Evolutionary conservation across 1,140 invertebrate genomes (phyloP).

Genomic region (Galendromus occidentalis): DNA sequence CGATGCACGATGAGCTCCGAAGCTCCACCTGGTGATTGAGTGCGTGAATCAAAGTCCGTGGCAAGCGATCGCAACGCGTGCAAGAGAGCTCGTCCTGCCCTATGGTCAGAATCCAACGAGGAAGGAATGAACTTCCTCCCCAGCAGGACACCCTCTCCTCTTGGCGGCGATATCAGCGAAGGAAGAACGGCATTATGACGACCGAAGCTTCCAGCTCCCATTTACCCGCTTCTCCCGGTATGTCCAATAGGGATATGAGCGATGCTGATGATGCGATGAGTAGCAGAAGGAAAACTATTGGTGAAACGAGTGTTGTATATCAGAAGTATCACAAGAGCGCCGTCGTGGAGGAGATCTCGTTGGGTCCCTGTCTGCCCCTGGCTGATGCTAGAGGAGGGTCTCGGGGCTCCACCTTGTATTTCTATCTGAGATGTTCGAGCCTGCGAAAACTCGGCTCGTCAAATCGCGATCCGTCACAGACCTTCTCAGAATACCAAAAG

Average conservation of each 20-base stretch:
- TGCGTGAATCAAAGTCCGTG: too few relatives aligned
- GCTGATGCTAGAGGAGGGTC: background rate
- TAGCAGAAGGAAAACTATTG: background rate
- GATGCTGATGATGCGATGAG: background rate
- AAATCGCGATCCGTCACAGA: background rate
- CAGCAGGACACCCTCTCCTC: too few relatives aligned
- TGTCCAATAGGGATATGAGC: background rate
- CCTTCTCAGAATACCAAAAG: background rate
- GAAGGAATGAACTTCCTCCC: too few relatives aligned
- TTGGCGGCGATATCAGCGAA: too few relatives aligned
- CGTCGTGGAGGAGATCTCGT: background rate
- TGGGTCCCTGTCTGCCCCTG: background rate
- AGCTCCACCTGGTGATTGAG: too few relatives aligned
- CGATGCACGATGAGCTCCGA: too few relatives aligned
- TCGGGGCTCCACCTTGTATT: constrained; percentile 6
- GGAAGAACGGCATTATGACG: too few relatives aligned
- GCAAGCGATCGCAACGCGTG: too few relatives aligned
- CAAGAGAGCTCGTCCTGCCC: too few relatives aligned
- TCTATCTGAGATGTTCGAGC: background rate
- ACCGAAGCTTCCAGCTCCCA: too few relatives aligned
- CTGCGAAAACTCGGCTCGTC: background rate
- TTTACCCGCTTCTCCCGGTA: background rate
- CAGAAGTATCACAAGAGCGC: background rate
- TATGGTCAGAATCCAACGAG: too few relatives aligned
- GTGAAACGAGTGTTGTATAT: background rate